phyloP scores from a whole-genome alignment of 2,113 vertebrate species.

The Psittacara wagleri region DNA sequence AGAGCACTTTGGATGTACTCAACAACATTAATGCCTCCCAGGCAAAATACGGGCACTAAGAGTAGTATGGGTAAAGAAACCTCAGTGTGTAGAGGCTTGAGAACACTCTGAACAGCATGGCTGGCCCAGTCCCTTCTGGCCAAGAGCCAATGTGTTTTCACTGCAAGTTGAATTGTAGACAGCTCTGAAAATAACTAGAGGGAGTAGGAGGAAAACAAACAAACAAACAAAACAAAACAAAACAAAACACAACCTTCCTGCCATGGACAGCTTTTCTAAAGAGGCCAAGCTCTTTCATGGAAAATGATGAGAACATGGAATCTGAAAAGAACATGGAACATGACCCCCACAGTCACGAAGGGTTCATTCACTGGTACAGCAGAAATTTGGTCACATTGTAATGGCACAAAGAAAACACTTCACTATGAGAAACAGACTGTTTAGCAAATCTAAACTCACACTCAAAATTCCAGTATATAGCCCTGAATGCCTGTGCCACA shows the following conservation, averaged over 20 bases:
- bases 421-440: neutral
- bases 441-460: neutral
- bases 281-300: neutral
- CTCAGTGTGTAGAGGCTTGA: neutral
- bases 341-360: neutral
- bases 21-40: neutral
- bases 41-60: neutral
- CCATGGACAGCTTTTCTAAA: neutral
- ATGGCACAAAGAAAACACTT: neutral
- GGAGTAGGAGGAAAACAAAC: neutral
- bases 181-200: neutral
- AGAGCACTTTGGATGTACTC: neutral
- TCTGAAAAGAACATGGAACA: neutral
- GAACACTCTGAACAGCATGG: neutral
- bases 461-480: neutral
- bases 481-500: neutral
- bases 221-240: neutral
- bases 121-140: neutral
- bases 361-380: neutral
- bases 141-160: neutral
- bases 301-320: neutral
- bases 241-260: neutral
- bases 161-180: neutral
- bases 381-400: neutral
- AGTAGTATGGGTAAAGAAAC: neutral